phyloP scores from a whole-genome alignment of 2,113 vertebrate genomes.

The Syngnathus floridae region DNA sequence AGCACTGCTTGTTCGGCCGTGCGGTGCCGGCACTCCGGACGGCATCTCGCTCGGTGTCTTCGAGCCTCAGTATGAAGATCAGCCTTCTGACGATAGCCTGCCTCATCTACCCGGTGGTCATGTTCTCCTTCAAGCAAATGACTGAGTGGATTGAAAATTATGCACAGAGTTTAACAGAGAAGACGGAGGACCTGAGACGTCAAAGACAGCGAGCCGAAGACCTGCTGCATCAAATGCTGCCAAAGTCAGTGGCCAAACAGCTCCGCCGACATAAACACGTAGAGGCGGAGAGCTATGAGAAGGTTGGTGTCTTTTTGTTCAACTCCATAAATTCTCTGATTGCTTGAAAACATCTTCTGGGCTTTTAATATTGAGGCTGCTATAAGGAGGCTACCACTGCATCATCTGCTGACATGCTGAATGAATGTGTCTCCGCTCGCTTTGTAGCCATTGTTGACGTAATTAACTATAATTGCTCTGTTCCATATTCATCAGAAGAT shows the following conservation, averaged over 20 bases:
- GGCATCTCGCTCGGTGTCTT: conserved; percentile 68
- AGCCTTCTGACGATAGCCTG: conserved; percentile 70
- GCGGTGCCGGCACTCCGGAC: conserved; percentile 55
- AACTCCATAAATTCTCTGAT: background rate
- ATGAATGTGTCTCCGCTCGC: conserved; percentile 55
- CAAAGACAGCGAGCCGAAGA: conserved; percentile 79
- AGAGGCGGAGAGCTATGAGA: conserved; percentile 85
- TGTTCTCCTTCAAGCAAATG: conserved; percentile 83
- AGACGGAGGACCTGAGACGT: conserved; percentile 73
- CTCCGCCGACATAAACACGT: conserved; percentile 75
- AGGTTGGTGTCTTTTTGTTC: conserved; percentile 55
- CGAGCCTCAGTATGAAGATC: conserved; percentile 70
- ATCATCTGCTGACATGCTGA: conserved; percentile 41
- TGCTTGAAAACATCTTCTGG: background rate
- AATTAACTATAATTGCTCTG: conserved; percentile 78
- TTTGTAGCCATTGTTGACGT: conserved; percentile 74
- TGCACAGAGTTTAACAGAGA: conserved; percentile 71
- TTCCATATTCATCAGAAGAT: conserved; percentile 77
- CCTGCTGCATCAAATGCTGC: conserved; percentile 86
- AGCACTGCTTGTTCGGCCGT: conserved; percentile 63
- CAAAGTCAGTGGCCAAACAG: conserved; percentile 83
- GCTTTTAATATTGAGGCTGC: conserved; percentile 10
- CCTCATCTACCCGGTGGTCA: conserved; percentile 78
- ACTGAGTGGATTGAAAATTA: conserved; percentile 81
- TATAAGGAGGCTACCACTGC: conserved; percentile 26